These are phyloP conservation scores for Sciurus carolinensis DNA, from an alignment of 2,797 vertebrate species.

Conservation along the genomic window DNA sequence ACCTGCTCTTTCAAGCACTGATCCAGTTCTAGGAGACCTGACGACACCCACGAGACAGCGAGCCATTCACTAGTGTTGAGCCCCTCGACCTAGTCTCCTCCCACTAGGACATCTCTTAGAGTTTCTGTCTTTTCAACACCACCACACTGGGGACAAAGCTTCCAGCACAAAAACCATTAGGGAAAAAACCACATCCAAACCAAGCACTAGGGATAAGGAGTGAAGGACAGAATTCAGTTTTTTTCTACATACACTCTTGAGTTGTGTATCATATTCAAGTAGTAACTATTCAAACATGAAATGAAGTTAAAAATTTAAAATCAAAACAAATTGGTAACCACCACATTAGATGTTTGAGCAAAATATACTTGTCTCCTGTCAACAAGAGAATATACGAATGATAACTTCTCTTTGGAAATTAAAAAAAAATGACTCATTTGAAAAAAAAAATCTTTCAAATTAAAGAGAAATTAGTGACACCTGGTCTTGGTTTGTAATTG, in stretches of 20 bases:
- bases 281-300: background rate
- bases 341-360: background rate
- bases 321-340: background rate
- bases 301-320: constrained; percentile 11
- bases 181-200: background rate
- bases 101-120: background rate
- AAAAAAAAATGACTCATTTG: background rate
- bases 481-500: background rate
- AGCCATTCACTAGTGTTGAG: background rate
- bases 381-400: background rate
- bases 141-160: too few relatives aligned
- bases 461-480: background rate
- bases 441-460: constrained; percentile 16
- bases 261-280: background rate
- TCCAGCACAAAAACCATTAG: too few relatives aligned
- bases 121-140: too few relatives aligned
- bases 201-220: background rate
- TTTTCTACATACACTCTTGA: background rate
- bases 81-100: too few relatives aligned
- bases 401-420: background rate
- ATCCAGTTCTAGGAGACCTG: background rate
- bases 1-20: background rate
- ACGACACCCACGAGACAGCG: background rate
- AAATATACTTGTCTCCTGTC: background rate
- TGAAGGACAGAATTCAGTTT: background rate